A percentile compares a stretch with the other conserved stretches of the same genome.
These are phyloP conservation scores for Hestina assimilis DNA, from an alignment of 1,140 invertebrate genomes.

Conservation along the genomic window DNA sequence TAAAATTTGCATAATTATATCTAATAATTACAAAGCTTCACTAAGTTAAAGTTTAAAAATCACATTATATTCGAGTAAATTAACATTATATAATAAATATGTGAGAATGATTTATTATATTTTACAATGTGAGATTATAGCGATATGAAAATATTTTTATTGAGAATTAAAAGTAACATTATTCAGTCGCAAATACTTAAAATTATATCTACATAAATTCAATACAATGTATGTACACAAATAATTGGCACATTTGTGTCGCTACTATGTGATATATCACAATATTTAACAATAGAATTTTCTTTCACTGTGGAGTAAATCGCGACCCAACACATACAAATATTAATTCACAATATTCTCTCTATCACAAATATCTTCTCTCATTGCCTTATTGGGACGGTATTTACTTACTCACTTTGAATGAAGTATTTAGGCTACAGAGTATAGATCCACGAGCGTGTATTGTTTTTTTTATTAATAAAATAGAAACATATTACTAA, in stretches of 20 bases:
- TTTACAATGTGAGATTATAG: slow-evolving; percentile 10
- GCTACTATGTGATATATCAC: slow-evolving; percentile 23
- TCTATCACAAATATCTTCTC: slow-evolving; percentile 16
- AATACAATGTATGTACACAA: slow-evolving; percentile 22
- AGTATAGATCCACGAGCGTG: neutral
- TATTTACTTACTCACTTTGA: slow-evolving; percentile 25
- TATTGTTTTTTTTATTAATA: neutral
- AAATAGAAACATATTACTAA: neutral
- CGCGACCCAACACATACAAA: slow-evolving; percentile 21
- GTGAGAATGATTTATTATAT: slow-evolving; percentile 3
- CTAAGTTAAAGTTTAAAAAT: neutral
- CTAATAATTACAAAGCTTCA: slow-evolving; percentile 16
- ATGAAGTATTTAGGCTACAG: slow-evolving; percentile 4
- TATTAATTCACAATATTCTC: slow-evolving; percentile 15
- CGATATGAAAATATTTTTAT: slow-evolving; percentile 8
- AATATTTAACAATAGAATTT: slow-evolving; percentile 1
- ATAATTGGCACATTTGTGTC: slow-evolving; percentile 42
- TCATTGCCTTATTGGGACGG: slow-evolving; percentile 22
- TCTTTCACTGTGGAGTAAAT: slow-evolving; percentile 24
- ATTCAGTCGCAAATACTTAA: slow-evolving; percentile 35
- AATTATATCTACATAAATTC: slow-evolving; percentile 44
- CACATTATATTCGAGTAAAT: slow-evolving; percentile 1
- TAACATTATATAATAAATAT: slow-evolving; percentile 14
- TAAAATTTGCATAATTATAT: slow-evolving; percentile 2
- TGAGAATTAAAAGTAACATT: slow-evolving; percentile 32